These are phyloP conservation scores for Luehdorfia chinensis DNA, from an alignment of 1,140 invertebrate genomes.

Conservation along the genomic window DNA sequence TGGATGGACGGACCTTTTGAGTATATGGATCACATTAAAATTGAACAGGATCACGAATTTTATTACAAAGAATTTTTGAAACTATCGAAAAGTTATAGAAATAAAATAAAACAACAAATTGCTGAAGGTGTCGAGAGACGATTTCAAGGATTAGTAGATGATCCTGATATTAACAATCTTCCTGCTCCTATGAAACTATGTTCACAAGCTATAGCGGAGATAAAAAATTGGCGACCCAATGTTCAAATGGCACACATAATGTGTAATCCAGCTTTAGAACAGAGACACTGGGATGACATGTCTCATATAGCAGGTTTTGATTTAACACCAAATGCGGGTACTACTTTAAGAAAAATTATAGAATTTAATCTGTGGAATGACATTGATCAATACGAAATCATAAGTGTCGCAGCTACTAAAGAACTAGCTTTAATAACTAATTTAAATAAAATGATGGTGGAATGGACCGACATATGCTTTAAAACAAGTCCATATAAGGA, in stretches of 20 bases:
- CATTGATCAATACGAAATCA: conserved; percentile 89
- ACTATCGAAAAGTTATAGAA: conserved; percentile 88
- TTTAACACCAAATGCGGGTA: conserved; percentile 90
- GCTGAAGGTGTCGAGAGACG: conserved; percentile 81
- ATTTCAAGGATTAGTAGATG: conserved; percentile 85
- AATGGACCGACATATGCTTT: conserved; percentile 90
- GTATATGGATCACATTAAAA: conserved; percentile 84
- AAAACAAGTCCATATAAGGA: conserved; percentile 86
- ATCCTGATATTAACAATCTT: conserved; percentile 85
- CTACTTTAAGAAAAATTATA: conserved; percentile 90
- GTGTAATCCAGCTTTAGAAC: conserved; percentile 91
- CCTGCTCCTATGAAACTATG: conserved; percentile 88
- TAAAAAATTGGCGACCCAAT: conserved; percentile 89
- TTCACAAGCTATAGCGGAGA: conserved; percentile 82
- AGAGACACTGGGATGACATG: conserved; percentile 95
- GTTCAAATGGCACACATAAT: conserved; percentile 89
- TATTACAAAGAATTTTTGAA: conserved; percentile 86
- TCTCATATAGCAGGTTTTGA: conserved; percentile 88
- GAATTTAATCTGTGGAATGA: conserved; percentile 85
- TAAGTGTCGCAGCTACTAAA: conserved; percentile 93
- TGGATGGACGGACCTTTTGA: conserved; percentile 96
- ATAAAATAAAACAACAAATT: conserved; percentile 86
- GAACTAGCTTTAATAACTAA: conserved; percentile 89
- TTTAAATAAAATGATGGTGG: conserved; percentile 89
- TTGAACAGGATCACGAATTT: conserved; percentile 85